phyloP scores from a whole-genome alignment of 2,113 vertebrate species.

The Dipodomys stephensi region DNA sequence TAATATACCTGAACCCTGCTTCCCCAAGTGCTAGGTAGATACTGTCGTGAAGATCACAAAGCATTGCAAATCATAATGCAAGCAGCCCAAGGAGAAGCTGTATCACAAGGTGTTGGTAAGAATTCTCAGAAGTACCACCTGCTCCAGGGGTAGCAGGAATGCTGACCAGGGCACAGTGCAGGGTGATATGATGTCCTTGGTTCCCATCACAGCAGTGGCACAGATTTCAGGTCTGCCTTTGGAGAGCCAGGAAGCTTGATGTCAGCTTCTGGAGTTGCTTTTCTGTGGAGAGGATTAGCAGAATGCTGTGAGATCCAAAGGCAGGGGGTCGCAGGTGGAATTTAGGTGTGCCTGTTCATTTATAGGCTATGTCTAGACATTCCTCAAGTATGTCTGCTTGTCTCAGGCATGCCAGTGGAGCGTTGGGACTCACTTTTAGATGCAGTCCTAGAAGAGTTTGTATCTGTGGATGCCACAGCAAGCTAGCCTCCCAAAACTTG shows the following conservation, averaged over 20 bases:
- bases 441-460: background rate
- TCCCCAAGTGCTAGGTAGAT: background rate
- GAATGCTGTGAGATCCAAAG: constrained; percentile 17
- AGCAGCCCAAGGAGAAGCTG: background rate
- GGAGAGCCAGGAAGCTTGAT: background rate
- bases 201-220: background rate
- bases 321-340: background rate
- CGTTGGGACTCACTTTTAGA: background rate
- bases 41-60: background rate
- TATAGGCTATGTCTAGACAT: background rate
- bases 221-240: background rate
- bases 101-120: background rate
- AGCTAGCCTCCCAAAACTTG: background rate
- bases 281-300: background rate
- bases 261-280: background rate
- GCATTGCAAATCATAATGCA: background rate
- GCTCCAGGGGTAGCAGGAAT: background rate
- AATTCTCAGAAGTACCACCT: background rate
- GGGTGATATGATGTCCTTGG: background rate
- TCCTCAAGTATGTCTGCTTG: background rate
- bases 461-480: background rate
- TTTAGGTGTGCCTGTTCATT: constrained; percentile 7
- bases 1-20: background rate
- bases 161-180: background rate
- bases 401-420: background rate